Base-by-base conservation (phyloP, 2,113 vertebrate genomes). In the Neotoma lepida region DNA sequence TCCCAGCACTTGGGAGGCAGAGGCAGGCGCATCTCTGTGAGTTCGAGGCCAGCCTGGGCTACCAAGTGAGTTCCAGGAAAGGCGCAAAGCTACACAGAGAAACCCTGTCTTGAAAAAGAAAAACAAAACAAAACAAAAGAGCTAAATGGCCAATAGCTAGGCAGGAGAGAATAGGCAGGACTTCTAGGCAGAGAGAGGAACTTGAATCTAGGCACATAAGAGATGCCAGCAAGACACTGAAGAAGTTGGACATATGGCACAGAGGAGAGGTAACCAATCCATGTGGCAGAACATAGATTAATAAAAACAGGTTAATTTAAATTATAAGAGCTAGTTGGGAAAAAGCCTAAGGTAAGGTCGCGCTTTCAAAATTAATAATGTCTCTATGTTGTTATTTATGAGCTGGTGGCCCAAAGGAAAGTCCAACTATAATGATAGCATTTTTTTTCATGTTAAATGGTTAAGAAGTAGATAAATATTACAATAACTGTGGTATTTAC, bases 391-490 rank as follows among this genome's bases (percentile, higher is more conserved):
- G 26, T 28, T 64, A 17, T n/a, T 70, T 64, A 28, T 64, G 61
- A 28, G 68, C 68, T 70, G 68, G 68, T 18, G 35, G 35, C 35
- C 68, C 68, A 70, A n/a, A 70, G 35, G 68, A 70, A 70, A 70
- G 68, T 70, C 13, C 8, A 10, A 66, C 64, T 33, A 35, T 33
- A 82, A 66, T 70, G 44, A 17, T 66, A 81, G 58, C 30, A 84
- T 44, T 24, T 44, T 89, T 92, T 90, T 26, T 81, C 24, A 28
- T 78, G 49, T 89, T 86, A 80, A 91, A n/a, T 84, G n/a, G 22
- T 39, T 95, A 80, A 90, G 73, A 81, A 77, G 56, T 54, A 86
- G 46, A 14, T 87, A 80, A 93, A 54, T 85, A 58, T 35, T 70
- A 8, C 8, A 76, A 10, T 68, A 89, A 86, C 61, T 68, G 22